These are phyloP conservation scores for Hylia prasina DNA, from an alignment of 2,113 vertebrate species.

Conservation along the genomic window DNA sequence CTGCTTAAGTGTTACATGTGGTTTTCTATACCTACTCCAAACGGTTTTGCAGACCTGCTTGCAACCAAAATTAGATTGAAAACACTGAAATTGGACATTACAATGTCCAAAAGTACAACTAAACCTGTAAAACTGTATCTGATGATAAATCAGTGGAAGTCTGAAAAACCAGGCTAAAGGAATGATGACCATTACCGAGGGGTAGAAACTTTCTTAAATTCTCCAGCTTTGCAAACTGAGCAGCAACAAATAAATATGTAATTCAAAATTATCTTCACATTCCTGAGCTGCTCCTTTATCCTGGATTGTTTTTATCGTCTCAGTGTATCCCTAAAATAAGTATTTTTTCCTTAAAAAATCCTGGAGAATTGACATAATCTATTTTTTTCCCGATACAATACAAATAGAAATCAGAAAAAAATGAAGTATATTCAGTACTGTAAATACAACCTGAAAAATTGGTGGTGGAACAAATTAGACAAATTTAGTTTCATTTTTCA, in stretches of 20 bases:
- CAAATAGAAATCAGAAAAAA: not conserved
- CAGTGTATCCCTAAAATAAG: not conserved
- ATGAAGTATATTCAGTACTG: not conserved
- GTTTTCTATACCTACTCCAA: not conserved
- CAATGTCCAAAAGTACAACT: not conserved
- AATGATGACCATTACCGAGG: conserved; percentile 56
- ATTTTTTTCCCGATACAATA: not conserved
- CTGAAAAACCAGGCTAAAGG: not conserved
- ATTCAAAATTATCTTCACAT: conserved; percentile 79
- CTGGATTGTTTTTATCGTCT: conserved; percentile 71
- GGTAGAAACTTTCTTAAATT: conserved; percentile 74
- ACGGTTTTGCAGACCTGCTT: not conserved
- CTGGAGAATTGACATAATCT: not conserved
- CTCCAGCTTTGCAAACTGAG: conserved; percentile 77
- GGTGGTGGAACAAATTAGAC: not conserved
- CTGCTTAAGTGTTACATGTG: not conserved
- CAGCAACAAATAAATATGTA: conserved; percentile 80
- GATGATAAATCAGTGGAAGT: not conserved
- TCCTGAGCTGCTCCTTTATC: conserved; percentile 66
- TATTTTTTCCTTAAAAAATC: not conserved
- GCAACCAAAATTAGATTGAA: not conserved
- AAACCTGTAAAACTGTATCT: not conserved
- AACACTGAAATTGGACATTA: not conserved
- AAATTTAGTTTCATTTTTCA: not conserved
- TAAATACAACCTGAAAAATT: not conserved